Evolutionary conservation across 2,113 vertebrate species (phyloP), one percentile per base, ranked within the genome.

Genomic region (Apeltes quadracus): DNA sequence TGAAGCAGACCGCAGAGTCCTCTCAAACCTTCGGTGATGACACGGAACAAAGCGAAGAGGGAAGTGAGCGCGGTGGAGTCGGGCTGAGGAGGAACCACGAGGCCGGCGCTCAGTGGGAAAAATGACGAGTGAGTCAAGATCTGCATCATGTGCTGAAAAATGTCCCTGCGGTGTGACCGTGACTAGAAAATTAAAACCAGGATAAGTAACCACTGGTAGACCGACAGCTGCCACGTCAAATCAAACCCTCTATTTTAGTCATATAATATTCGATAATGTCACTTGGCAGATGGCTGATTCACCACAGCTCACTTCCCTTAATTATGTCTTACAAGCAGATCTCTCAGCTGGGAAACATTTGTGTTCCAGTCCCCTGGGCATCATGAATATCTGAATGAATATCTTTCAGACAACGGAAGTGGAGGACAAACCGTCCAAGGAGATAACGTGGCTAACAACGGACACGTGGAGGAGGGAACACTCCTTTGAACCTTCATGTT

Each of bases 181-280:
- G 34, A 69, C 25, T 4, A 44, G 53, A 61, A 72, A 53, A 72
- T 79, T 36, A 44, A 69, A 50, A 14, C 69, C 58, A 69, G 51
- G 13, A 22, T 43, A 34, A 77, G 70, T 39, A 78, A 73, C 61
- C 64, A 58, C 22, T 61, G 54, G 29, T 8, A 8, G 58, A 14
- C 20, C 16, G 14, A 39, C 79, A 78, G 53, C 74, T 77, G 69
- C 22, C 70, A 48, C 0, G 18, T 58, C 34, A 72, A 48, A 56
- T 23, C 10, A 18, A 36, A 23, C 7, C 4, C 56, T 65, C 43
- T 1, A 22, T 23, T 36, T 38, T 10, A 50, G 27, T 55, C 38
- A 29, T 25, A 56, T 20, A 23, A 56, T 51, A 16, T 29, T 76
- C 61, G 34, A 62, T 67, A 23, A 66, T 63, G 27, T 32, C 10